Evolutionary conservation across 92 coral and sea anemone genomes (phyloP), one percentile per base, ranked within the genome.

Genomic region (Paramuricea clavata): DNA sequence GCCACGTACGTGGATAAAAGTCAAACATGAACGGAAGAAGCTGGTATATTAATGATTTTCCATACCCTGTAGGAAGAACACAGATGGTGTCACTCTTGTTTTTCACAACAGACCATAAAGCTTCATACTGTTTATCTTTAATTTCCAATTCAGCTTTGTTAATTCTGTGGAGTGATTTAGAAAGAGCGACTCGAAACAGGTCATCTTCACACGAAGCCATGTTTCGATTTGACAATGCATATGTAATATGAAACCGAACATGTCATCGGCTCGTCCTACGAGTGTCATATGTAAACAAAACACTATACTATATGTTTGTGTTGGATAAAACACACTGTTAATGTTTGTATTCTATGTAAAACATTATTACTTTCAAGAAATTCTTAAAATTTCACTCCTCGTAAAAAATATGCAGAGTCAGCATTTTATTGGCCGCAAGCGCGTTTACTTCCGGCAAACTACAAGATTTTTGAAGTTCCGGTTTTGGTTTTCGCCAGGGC

Each of bases 21-120:
- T 60, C 68, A 60, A 60, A 22, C 15, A 60, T 28, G 12, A 60
- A 21, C 1, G 68, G 68, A 6, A 60, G 68, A 60, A 25, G 28
- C 68, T 60, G 31, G n/a, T 60, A 60, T 22, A 60, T 60, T 28
- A 60, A 28, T 9, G 68, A 60, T 15, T 60, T 60, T 16, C 68
- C 68, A 21, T 60, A 60, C 28, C 68, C 68, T 22, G 68, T 60
- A 22, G 68, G 68, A 6, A 60, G 32, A 60, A 60, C 68, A 47
- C 52, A 47, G 52, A 47, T 47, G 17, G 52, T 47, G 52, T 47
- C 52, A 5, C 17, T 47, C 52, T 12, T 47, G 2, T 47, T 15
- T 47, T 47, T 47, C 16, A 47, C 52, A 12, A 47, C 52, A 47
- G 16, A 47, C 9, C 9, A 47, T 47, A 47, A 47, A 1, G 52